Evolutionary conservation across 2,797 vertebrate genomes (phyloP), one percentile per base, ranked within the genome.

Genomic region (Acanthiza pusilla): DNA sequence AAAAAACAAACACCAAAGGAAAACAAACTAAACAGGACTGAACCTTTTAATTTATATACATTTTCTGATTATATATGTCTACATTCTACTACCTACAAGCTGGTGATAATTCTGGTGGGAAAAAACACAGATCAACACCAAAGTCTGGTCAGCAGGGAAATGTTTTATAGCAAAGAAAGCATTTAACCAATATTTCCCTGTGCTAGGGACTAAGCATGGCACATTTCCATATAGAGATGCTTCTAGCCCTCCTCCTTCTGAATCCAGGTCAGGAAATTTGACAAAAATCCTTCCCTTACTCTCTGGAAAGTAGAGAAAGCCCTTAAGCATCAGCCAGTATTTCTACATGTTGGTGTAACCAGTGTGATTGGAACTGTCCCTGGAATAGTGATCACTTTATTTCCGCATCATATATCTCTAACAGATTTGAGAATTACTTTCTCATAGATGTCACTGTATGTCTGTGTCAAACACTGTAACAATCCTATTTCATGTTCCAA

Each of bases 21-120:
- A 47, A 34, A 36, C 4, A 13, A 45, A 2, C 4, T 65, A 38
- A 74, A 6, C 0, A 1, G 14, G 14, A 26, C 23, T 6, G 26
- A 67, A 16, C 6, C 8, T 88, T 85, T 85, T 47, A 68, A 68
- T 71, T 78, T 61, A 19, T 61, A 32, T 32, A 15, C 4, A 12
- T 71, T 80, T 68, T 80, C 50, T 85, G 9, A n/a, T 42, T 76
- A 88, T 19, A 13, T 63, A 40, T 78, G 19, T 79, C 55, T 11
- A 48, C 17, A 74, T 89, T 55, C 15, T 68, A 18, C 25, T 48
- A n/a, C 8, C 18, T 54, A 15, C 5, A 85, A 66, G 16, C 5
- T 76, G 18, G 4, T 54, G 32, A 79, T 47, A 88, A 75, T 82
- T 62, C 42, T 61, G 20, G 6, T 50, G 32, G 62, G 55, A 5